Conservation (phyloP, 2,113 vertebrate species). For the Pogonocichla stellata region DNA sequence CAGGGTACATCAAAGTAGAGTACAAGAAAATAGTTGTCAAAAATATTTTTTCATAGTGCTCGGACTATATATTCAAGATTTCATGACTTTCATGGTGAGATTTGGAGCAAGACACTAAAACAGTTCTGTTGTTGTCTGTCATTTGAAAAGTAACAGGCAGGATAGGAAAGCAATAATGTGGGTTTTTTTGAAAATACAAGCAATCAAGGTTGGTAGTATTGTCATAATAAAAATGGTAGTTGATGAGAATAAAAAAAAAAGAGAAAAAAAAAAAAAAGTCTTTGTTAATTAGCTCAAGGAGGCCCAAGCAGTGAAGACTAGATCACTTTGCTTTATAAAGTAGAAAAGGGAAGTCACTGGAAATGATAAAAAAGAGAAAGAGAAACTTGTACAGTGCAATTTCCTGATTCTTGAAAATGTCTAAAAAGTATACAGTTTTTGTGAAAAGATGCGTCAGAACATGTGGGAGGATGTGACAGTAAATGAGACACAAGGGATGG, state of each 20-base stretch:
- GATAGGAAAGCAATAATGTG: neutral
- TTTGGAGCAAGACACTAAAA: neutral
- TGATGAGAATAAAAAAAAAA: neutral
- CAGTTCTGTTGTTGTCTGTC: neutral
- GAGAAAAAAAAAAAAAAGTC: neutral
- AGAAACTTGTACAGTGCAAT: neutral
- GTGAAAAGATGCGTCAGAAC: neutral
- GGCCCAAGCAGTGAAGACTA: neutral
- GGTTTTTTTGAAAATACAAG: neutral
- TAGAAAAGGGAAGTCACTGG: neutral
- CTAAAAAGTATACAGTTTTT: neutral
- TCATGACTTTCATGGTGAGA: neutral
- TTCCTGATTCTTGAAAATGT: neutral
- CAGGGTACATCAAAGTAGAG: neutral
- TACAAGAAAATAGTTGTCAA: neutral
- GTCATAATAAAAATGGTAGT: neutral
- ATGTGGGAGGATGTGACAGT: neutral
- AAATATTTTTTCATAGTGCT: neutral
- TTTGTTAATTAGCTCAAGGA: neutral
- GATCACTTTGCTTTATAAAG: neutral
- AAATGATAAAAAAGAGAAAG: neutral
- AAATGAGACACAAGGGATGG: neutral
- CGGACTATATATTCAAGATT: neutral
- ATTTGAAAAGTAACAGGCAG: neutral
- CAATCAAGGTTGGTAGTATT: neutral